Evolutionary conservation across 1,140 invertebrate species (phyloP).

Genomic region (Pseudomyrmex pallidus): DNA sequence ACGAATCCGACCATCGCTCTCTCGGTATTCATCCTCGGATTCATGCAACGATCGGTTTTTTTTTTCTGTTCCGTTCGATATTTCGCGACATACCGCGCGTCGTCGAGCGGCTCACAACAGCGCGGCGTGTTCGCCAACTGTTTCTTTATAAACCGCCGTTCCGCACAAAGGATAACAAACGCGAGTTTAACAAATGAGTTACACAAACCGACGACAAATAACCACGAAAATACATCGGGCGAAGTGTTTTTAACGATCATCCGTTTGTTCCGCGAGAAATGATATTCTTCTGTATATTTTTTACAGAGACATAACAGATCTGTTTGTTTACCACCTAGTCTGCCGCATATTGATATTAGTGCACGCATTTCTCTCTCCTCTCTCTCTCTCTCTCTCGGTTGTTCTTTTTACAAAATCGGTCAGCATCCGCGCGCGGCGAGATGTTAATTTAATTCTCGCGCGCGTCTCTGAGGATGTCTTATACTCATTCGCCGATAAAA

Average conservation of each 20-base stretch:
- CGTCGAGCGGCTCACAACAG: not conserved
- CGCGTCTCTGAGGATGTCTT: conserved; percentile 14
- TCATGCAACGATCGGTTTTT: too few species aligned
- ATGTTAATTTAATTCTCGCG: not conserved
- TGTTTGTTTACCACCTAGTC: not conserved
- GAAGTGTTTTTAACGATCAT: not conserved
- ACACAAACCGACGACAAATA: not conserved
- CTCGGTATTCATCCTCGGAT: conserved; percentile 31
- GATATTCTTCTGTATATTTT: conserved; percentile 21
- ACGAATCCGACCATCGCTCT: conserved; percentile 15
- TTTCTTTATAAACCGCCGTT: conserved; percentile 17
- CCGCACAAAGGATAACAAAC: not conserved
- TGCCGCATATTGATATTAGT: too few species aligned
- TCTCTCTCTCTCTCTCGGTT: not conserved
- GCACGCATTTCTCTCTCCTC: too few species aligned
- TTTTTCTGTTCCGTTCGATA: not conserved
- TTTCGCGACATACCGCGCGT: not conserved
- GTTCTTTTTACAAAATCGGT: not conserved
- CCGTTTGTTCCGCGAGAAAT: not conserved
- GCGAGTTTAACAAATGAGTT: not conserved
- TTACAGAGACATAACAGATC: not conserved
- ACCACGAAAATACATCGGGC: too few species aligned
- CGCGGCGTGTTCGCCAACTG: conserved; percentile 12
- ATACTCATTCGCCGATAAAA: not conserved
- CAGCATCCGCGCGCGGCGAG: not conserved